Base-by-base conservation (phyloP, 2,888 invertebrate genomes). In the Orthosia incerta region DNA sequence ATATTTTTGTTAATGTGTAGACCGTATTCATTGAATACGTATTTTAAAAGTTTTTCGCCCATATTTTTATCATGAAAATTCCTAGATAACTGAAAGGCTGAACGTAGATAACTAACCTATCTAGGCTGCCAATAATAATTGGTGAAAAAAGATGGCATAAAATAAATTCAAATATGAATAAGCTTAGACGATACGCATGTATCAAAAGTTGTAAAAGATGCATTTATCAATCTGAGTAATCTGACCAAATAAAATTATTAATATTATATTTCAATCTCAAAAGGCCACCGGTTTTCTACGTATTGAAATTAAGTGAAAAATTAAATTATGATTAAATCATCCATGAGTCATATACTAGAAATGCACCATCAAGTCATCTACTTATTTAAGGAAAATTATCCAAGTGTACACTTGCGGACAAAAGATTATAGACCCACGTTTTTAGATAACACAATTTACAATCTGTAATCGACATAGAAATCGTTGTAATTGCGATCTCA, bases 401-500 rank as follows among this genome's bases (percentile, higher is more conserved):
- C 16, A 51, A 48, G 18, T 56, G 31, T 76, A 31, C 72, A 79
- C 62, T 72, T 57, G 18, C 12, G 20, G 20, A 48, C 57, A 48
- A 45, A 72, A 18, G 72, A 79, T 79, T 53, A 39, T 9, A 76
- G 50, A 18, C n/a, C 48, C 23, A 46, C 16, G 13, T 39, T 46
- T 55, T 80, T 51, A 13, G 74, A 80, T 80, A 66, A 66, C 53
- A 39, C 16, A 61, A 55, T 59, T 63, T 67, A 68, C n/a, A 61
- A 79, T 73, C 68, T 69, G 15, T 71, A 68, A 72, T 74, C 63
- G 74, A 76, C 56, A 76, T 7, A 20, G 46, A 60, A 72, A 71
- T 76, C 53, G 31, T 60, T 82, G 65, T 70, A 65, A 59, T 66
- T 65, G 46, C 59, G 55, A 72, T 85, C 69, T 76, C 68, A 31